phyloP scores from a whole-genome alignment of 2,113 vertebrate genomes.

The Setophaga kirtlandii region DNA sequence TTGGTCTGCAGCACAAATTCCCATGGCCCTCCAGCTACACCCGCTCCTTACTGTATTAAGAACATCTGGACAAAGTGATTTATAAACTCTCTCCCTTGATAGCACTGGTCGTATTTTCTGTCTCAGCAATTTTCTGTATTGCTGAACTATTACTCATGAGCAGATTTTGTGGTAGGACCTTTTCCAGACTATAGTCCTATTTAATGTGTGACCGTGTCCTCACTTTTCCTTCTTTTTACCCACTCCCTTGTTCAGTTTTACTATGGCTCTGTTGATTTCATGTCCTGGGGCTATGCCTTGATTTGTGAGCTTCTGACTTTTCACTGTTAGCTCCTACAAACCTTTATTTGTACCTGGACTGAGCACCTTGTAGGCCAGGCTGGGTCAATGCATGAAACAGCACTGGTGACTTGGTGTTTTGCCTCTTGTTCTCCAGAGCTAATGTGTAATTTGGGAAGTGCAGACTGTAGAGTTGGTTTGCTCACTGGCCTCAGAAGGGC shows the following conservation, averaged over 20 bases:
- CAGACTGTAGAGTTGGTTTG: background rate
- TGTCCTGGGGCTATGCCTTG: background rate
- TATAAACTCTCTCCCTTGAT: slow-evolving; percentile 8
- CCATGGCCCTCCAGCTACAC: background rate
- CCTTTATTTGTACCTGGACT: background rate
- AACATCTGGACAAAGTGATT: slow-evolving; percentile 51
- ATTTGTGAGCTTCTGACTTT: background rate
- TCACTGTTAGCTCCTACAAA: background rate
- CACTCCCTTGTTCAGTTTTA: background rate
- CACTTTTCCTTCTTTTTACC: background rate
- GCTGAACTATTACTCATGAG: background rate
- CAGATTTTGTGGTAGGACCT: background rate
- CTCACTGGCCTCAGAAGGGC: background rate
- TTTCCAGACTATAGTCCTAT: background rate
- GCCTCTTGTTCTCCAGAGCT: background rate
- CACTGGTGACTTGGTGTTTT: background rate
- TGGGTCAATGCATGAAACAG: background rate
- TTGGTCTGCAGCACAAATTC: background rate
- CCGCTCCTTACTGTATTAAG: background rate
- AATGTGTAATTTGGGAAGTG: background rate
- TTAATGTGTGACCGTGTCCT: background rate
- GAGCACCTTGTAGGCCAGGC: background rate
- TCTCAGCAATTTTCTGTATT: slow-evolving; percentile 5
- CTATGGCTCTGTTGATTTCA: background rate
- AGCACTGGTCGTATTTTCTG: background rate